Base-by-base conservation (phyloP, 64 coral and sea anemone species). In the Astreopora myriophthalma region DNA sequence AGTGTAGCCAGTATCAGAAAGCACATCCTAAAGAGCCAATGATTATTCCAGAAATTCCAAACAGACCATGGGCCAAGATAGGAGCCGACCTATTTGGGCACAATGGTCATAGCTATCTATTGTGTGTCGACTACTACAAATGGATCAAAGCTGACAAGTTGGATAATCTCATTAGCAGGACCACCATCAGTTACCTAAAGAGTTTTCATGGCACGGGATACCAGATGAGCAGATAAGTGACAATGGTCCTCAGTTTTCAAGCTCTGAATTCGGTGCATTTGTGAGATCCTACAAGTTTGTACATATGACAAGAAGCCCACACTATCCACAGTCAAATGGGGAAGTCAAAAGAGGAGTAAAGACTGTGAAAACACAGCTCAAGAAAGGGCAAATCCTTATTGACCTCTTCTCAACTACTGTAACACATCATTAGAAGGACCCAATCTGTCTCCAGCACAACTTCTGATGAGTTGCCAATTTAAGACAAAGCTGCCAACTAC, bases 21-120 rank as follows among this genome's bases (percentile, higher is more conserved):
- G 31, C 55, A 16, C 73, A 89, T 30, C 24, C 71, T 1, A 89
- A 77, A 79, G 87, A 89, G 4, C 91, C 79, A 61, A 89, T 90
- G 62, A 58, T 93, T 11, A 48, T 76, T 20, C 29, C 36, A n/a
- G 70, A 85, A 23, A 68, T 64, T 44, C 90, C 95, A n/a, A 57
- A 77, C 44, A 72, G 86, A 90, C 86, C 80, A 33, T 96, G 90
- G 90, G 77, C 71, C 7, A 96, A 86, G 23, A 49, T 93, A 76
- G 89, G 85, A 29, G 75, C 35, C 23, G 94, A 96, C 48, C 32
- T 89, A 11, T 89, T 86, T 78, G 87, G 79, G 33, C n/a, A 20
- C 20, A 75, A 92, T 14, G 30, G 68, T 7, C 66, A 1, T 25
- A 34, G 80, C 24, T 85, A 92, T 33, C 17, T 84, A 25, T 48